Conservation (phyloP, 2,888 invertebrate species). For the Cataglyphis rosenhaueri region DNA sequence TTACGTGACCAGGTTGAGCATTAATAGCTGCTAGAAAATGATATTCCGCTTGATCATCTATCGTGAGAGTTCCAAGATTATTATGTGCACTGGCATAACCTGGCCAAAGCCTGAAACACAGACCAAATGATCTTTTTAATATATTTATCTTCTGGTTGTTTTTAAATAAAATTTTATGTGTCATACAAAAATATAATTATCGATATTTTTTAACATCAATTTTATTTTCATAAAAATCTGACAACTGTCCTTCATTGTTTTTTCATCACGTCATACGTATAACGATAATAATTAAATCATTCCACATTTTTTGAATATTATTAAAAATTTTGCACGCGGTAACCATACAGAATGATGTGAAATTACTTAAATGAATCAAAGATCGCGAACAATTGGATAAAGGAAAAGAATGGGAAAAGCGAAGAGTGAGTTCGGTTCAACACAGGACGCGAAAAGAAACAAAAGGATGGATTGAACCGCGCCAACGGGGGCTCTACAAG, state of each 20-base stretch:
- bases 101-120: conserved; percentile 90
- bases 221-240: background rate
- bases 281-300: background rate
- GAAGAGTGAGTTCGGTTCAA: conserved; percentile 28
- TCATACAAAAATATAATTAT: background rate
- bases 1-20: conserved; percentile 91
- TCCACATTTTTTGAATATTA: background rate
- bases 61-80: conserved; percentile 93
- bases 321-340: background rate
- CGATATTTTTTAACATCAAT: background rate
- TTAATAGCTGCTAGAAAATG: conserved; percentile 92
- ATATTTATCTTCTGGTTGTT: too few species aligned
- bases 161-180: background rate
- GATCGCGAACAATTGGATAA: conserved; percentile 37
- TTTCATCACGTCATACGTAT: background rate
- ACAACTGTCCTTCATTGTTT: background rate
- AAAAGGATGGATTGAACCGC: conserved; percentile 46
- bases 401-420: conserved; percentile 36
- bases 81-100: conserved; percentile 95
- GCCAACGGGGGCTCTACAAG: conserved; percentile 40
- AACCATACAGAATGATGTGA: background rate
- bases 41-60: conserved; percentile 90
- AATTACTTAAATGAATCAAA: conserved; percentile 46
- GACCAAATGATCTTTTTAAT: background rate
- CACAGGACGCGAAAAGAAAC: conserved; percentile 44